Evolutionary conservation across 2,797 vertebrate species (phyloP).

Genomic region (Helarctos malayanus): DNA sequence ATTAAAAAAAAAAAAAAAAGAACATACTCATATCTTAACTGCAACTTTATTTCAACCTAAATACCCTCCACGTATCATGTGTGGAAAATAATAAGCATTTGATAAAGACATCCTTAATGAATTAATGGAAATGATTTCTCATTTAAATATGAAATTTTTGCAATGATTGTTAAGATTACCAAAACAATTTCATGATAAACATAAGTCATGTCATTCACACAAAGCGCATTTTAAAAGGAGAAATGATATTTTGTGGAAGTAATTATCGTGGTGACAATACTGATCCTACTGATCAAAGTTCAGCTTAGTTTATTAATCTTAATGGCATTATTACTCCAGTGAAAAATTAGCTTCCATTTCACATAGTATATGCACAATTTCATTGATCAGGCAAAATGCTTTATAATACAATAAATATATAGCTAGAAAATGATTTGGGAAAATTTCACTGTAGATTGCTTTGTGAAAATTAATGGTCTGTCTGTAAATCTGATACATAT

Average conservation of each 20-base stretch:
- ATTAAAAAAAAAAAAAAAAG: not conserved
- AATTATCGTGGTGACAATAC: slow-evolving; percentile 39
- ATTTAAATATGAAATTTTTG: slow-evolving; percentile 42
- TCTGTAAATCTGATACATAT: not conserved
- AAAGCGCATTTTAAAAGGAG: not conserved
- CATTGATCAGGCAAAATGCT: not conserved
- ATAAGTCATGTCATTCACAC: not conserved
- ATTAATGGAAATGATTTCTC: not conserved
- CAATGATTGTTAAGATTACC: slow-evolving; percentile 2
- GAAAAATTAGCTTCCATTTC: not conserved
- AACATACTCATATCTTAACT: not conserved
- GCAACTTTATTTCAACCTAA: not conserved
- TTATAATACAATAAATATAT: not conserved
- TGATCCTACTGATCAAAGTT: not conserved
- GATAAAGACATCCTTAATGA: not conserved
- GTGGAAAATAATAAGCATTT: not conserved
- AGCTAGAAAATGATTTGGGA: not conserved
- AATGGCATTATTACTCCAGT: not conserved
- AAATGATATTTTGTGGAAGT: slow-evolving; percentile 12
- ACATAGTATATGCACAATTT: not conserved
- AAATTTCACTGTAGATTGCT: not conserved
- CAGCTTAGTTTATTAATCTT: not conserved
- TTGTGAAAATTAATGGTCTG: not conserved
- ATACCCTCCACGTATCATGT: not conserved
- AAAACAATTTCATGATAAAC: slow-evolving; percentile 59